Conservation (phyloP, 92 coral and sea anemone species). For the Epizoanthus illoricatus region DNA sequence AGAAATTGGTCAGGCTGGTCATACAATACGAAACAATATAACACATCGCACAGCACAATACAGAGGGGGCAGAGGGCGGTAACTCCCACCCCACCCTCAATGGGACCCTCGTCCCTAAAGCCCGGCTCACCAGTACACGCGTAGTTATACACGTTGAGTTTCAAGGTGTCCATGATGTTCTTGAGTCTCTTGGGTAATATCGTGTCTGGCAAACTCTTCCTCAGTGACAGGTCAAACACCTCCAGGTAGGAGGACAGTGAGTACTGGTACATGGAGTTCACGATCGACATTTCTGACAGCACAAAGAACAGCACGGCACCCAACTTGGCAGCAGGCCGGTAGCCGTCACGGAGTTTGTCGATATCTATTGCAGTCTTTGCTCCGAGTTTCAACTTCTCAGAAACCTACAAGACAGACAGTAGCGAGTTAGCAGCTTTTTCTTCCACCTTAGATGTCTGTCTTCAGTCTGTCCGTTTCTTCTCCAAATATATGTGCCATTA, state of each 20-base stretch:
- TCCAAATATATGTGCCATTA: too few species aligned
- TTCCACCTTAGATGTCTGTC: neutral
- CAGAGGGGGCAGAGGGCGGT: too few species aligned
- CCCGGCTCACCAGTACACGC: conserved; percentile 90
- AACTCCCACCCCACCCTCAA: too few species aligned
- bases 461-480: neutral
- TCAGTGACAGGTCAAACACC: conserved; percentile 90
- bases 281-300: conserved; percentile 97
- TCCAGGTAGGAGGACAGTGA: conserved; percentile 92
- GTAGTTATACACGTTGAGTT: conserved; percentile 94
- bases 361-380: conserved; percentile 98
- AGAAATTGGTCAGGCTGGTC: too few species aligned
- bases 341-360: conserved; percentile 99
- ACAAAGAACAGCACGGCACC: conserved; percentile 99
- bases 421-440: neutral
- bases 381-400: conserved; percentile 96
- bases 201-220: conserved; percentile 96
- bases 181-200: conserved; percentile 91
- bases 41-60: too few species aligned
- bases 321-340: conserved; percentile 97
- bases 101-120: too few species aligned
- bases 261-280: conserved; percentile 98
- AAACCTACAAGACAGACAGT: conserved; percentile 55
- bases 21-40: too few species aligned
- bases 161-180: conserved; percentile 96